phyloP scores from a whole-genome alignment of 1,140 invertebrate genomes.

The Dolichoris vasculosae region DNA sequence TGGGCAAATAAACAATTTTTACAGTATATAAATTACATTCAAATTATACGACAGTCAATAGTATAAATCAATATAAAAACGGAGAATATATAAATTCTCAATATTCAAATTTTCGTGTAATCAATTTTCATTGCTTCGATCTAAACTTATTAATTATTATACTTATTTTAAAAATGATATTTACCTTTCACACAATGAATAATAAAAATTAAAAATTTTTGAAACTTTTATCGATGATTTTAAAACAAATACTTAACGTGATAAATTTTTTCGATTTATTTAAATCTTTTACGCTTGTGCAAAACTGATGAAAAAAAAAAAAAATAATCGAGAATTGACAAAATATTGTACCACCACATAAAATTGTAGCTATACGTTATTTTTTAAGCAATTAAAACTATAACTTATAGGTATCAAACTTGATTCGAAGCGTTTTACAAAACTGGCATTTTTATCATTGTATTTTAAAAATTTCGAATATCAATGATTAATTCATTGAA shows the following conservation, averaged over 20 bases:
- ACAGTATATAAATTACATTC: conserved; percentile 5
- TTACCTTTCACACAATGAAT: conserved; percentile 6
- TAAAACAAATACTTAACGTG: conserved; percentile 10
- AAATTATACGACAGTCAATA: conserved; percentile 12
- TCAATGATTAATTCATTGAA: conserved; percentile 5
- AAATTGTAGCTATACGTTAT: conserved; percentile 3
- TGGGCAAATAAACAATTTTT: conserved; percentile 8
- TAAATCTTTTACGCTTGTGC: neutral
- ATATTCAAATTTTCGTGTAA: neutral
- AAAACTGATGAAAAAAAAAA: conserved; percentile 15
- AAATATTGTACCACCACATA: neutral
- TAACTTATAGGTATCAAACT: conserved; percentile 15
- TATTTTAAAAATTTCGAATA: conserved; percentile 24
- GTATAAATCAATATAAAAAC: conserved; percentile 3
- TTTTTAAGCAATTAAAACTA: conserved; percentile 33
- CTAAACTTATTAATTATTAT: conserved; percentile 10
- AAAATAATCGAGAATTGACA: neutral
- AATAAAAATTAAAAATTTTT: conserved; percentile 18
- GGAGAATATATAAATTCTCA: neutral
- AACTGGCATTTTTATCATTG: conserved; percentile 9
- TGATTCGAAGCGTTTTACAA: conserved; percentile 42
- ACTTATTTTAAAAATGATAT: conserved; percentile 20
- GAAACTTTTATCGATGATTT: neutral
- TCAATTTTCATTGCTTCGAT: neutral
- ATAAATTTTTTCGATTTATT: neutral